Evolutionary conservation across 2,888 invertebrate species (phyloP).

Genomic region (Alitta virens): DNA sequence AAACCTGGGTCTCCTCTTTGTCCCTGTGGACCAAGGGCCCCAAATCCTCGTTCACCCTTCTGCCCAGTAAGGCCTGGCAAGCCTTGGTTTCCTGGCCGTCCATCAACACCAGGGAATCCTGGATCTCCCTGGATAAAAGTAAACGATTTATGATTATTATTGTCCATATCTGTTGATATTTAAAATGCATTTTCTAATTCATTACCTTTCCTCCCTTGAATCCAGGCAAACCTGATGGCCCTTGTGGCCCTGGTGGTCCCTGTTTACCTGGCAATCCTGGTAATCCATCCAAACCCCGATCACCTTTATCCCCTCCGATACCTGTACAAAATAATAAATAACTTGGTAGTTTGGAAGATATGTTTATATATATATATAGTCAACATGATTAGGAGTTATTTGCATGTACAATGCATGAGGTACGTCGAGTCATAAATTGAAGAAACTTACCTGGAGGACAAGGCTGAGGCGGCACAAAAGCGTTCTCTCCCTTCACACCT

Average conservation of each 20-base stretch:
- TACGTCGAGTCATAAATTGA: neutral
- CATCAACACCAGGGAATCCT: constrained; percentile 18
- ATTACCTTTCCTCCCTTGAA: constrained; percentile 23
- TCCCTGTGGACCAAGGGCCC: constrained; percentile 6
- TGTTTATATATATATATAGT: neutral
- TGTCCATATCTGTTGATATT: too few species aligned
- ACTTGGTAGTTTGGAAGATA: neutral
- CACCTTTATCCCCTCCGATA: constrained; percentile 10
- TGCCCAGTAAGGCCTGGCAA: constrained; percentile 14
- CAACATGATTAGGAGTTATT: neutral
- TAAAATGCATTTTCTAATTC: too few species aligned
- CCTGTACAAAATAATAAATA: neutral
- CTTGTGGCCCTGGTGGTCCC: constrained; percentile 20
- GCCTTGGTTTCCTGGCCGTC: constrained; percentile 12
- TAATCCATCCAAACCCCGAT: constrained; percentile 15
- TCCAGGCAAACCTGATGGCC: constrained; percentile 21
- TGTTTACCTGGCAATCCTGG: constrained; percentile 20
- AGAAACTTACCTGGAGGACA: constrained; percentile 13
- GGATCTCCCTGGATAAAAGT: constrained; percentile 1
- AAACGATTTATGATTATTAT: too few species aligned
- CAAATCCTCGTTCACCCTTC: constrained; percentile 16
- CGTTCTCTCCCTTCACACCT: constrained; percentile 39
- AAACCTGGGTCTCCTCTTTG: constrained; percentile 17
- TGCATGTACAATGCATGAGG: neutral
- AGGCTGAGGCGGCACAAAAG: constrained; percentile 2